Conservation (phyloP, 2,888 invertebrate genomes). For the Ectemnius cavifrons region DNA sequence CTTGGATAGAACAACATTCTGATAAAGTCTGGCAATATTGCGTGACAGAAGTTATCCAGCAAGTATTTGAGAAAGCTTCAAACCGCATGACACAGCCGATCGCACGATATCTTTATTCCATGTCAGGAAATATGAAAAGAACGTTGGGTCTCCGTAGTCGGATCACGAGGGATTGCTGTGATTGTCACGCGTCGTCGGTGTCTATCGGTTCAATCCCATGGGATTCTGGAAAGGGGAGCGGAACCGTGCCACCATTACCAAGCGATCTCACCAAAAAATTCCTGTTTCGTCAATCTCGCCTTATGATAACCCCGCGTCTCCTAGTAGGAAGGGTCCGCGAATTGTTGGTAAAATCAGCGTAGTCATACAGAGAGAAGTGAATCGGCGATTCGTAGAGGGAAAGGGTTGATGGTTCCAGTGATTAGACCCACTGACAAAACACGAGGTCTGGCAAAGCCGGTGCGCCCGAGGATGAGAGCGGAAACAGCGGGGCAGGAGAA, state of each 20-base stretch:
- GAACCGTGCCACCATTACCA: conserved; percentile 13
- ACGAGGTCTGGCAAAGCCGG: background rate
- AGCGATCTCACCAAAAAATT: conserved; percentile 21
- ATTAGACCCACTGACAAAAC: conserved; percentile 8
- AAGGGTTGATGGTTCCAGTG: conserved; percentile 8
- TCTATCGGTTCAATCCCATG: conserved; percentile 22
- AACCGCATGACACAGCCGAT: background rate
- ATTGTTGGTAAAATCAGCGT: conserved; percentile 51
- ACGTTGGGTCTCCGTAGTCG: background rate
- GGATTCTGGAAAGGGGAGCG: conserved; percentile 3
- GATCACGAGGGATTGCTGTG: conserved; percentile 7
- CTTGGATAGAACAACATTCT: too few relatives aligned
- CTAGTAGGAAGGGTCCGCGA: conserved; percentile 15
- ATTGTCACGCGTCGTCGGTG: conserved; percentile 10
- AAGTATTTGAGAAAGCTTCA: background rate
- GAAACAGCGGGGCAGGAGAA: background rate
- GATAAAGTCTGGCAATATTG: too few relatives aligned
- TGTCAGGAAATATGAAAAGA: conserved; percentile 1
- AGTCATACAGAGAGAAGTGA: conserved; percentile 13
- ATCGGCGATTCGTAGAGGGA: conserved; percentile 19
- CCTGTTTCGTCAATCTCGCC: conserved; percentile 33
- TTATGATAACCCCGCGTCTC: conserved; percentile 38
- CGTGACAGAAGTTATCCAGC: background rate
- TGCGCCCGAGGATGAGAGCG: conserved; percentile 20
- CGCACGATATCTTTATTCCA: conserved; percentile 5